Conservation (phyloP, 2,797 vertebrate genomes). For the Streptopelia turtur region DNA sequence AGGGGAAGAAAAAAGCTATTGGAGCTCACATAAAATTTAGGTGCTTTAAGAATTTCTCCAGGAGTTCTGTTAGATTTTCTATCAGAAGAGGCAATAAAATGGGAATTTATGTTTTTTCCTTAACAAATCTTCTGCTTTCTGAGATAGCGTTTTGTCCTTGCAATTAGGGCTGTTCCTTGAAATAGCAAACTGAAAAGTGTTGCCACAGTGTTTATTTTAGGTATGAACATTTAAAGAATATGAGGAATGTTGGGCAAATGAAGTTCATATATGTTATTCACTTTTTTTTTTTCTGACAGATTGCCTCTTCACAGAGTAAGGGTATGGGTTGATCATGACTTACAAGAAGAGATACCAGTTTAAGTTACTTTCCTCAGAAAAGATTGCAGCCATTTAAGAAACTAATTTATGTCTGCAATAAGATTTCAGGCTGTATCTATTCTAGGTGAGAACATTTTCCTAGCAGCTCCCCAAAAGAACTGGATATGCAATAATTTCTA, state of each 20-base stretch:
- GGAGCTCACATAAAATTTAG: constrained; percentile 65
- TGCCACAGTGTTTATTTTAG: constrained; percentile 14
- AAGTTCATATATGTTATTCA: constrained; percentile 5
- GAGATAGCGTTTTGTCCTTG: constrained; percentile 51
- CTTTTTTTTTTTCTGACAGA: constrained; percentile 28
- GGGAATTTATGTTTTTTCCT: constrained; percentile 70
- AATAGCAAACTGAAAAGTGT: constrained; percentile 21
- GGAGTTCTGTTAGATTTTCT: constrained; percentile 65
- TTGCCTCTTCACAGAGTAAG: not conserved
- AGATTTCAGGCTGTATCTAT: not conserved
- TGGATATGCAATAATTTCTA: not conserved
- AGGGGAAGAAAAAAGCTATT: constrained; percentile 63
- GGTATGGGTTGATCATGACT: not conserved
- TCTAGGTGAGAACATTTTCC: not conserved
- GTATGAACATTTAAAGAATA: constrained; percentile 32
- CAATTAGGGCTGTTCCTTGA: constrained; percentile 61
- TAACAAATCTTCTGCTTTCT: constrained; percentile 65
- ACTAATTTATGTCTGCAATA: not conserved
- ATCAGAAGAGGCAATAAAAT: constrained; percentile 60
- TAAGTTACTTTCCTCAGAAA: not conserved
- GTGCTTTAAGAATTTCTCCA: constrained; percentile 66
- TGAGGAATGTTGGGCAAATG: constrained; percentile 15
- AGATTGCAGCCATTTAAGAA: not conserved
- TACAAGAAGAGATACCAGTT: not conserved
- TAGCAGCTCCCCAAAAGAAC: not conserved